Conservation (phyloP, 2,113 vertebrate species). For the Burhinus bistriatus region DNA sequence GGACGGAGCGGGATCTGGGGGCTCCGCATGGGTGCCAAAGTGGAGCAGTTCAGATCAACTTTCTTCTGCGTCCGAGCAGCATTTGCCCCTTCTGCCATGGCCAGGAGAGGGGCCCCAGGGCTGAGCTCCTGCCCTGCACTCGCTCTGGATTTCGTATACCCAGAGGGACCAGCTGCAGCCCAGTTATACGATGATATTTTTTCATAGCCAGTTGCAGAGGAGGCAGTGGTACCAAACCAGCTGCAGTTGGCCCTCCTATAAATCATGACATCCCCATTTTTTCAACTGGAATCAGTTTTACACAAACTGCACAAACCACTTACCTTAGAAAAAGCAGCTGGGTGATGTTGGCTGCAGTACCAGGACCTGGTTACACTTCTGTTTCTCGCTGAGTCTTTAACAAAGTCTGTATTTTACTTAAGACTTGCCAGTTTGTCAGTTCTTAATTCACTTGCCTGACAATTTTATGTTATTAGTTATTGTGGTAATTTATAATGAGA, state of each 20-base stretch:
- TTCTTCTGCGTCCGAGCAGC: not conserved
- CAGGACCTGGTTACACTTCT: not conserved
- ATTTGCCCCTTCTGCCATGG: not conserved
- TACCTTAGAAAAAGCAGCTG: not conserved
- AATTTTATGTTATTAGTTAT: not conserved
- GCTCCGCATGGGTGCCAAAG: fast-evolving
- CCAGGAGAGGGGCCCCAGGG: not conserved
- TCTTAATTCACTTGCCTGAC: not conserved
- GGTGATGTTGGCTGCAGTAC: not conserved
- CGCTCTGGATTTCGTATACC: not conserved
- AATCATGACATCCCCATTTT: not conserved
- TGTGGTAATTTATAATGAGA: not conserved
- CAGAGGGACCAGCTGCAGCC: not conserved
- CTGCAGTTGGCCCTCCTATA: not conserved
- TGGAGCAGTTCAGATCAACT: not conserved
- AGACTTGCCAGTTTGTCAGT: not conserved
- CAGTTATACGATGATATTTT: not conserved
- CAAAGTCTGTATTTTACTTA: not conserved
- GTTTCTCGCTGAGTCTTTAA: not conserved
- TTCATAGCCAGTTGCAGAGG: not conserved
- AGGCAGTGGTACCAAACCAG: not conserved
- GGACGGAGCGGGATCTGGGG: not conserved
- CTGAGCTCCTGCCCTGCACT: not conserved
- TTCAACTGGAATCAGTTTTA: not conserved
- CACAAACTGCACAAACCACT: not conserved